Evolutionary conservation across 2,888 invertebrate species (phyloP).

Genomic region (Aphidoletes aphidimyza): DNA sequence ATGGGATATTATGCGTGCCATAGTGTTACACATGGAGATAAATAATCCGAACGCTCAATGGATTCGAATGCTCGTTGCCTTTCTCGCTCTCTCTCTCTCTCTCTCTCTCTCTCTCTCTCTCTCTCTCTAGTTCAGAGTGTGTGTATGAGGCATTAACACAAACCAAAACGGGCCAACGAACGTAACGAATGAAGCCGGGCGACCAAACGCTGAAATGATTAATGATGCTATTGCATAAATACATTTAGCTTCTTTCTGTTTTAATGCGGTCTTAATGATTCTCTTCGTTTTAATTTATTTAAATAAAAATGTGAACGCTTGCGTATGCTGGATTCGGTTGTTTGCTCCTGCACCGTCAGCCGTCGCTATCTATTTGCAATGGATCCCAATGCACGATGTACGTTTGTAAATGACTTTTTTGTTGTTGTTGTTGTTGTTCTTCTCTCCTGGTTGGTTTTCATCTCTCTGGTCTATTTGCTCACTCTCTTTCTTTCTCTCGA

Average conservation of each 20-base stretch:
- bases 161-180: constrained; percentile 35
- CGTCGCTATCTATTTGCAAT: neutral
- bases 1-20: constrained; percentile 25
- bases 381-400: constrained; percentile 4
- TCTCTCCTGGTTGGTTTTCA: too few species aligned
- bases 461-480: neutral
- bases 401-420: neutral
- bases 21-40: constrained; percentile 47
- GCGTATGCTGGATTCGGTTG: constrained; percentile 35
- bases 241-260: constrained; percentile 55
- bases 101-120: too few species aligned
- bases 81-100: too few species aligned
- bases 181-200: constrained; percentile 43
- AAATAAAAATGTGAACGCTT: constrained; percentile 48
- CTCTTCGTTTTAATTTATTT: constrained; percentile 53
- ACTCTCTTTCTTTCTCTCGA: neutral
- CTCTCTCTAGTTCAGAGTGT: neutral
- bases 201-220: constrained; percentile 55
- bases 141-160: constrained; percentile 29
- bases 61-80: constrained; percentile 17
- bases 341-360: neutral
- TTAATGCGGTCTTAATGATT: constrained; percentile 55
- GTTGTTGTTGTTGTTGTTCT: neutral
- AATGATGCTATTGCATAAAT: constrained; percentile 55
- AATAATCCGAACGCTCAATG: constrained; percentile 43